Conservation (phyloP, 1,140 invertebrate species). For the Magallana ariakensis region DNA sequence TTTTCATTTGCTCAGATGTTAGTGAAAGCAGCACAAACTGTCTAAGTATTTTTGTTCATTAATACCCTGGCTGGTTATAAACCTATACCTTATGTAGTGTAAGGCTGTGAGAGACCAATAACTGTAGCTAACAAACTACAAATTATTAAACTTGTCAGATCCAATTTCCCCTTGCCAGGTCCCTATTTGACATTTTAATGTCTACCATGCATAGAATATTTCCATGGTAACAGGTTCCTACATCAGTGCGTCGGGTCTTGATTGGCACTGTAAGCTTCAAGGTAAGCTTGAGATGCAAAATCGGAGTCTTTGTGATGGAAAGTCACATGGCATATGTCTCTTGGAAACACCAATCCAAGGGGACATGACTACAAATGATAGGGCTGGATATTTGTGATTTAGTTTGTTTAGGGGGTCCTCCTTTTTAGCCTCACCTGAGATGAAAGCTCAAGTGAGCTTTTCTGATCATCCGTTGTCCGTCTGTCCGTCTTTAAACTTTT, state of each 20-base stretch:
- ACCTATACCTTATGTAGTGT: no score
- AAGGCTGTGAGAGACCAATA: background rate
- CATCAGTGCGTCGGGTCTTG: background rate
- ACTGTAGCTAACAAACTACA: slow-evolving; percentile 17
- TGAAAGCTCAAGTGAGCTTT: no score
- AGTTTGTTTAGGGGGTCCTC: no score
- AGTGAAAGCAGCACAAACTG: no score
- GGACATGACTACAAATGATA: no score
- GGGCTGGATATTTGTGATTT: no score
- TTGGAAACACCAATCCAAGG: background rate
- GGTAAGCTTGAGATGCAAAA: background rate
- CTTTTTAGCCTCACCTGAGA: no score
- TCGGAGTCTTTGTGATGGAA: background rate
- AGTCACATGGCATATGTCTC: background rate
- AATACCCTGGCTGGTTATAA: no score
- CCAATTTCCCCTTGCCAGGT: background rate
- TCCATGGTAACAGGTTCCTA: background rate
- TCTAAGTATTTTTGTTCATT: no score
- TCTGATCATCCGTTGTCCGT: no score
- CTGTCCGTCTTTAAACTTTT: no score
- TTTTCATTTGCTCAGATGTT: background rate
- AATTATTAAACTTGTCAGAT: slow-evolving; percentile 27
- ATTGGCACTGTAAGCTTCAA: slow-evolving; percentile 18
- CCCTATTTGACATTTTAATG: slow-evolving; percentile 10
- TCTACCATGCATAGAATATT: slow-evolving; percentile 11